Base-by-base conservation (phyloP, 2,888 invertebrate species). In the Heliothis peltigera region DNA sequence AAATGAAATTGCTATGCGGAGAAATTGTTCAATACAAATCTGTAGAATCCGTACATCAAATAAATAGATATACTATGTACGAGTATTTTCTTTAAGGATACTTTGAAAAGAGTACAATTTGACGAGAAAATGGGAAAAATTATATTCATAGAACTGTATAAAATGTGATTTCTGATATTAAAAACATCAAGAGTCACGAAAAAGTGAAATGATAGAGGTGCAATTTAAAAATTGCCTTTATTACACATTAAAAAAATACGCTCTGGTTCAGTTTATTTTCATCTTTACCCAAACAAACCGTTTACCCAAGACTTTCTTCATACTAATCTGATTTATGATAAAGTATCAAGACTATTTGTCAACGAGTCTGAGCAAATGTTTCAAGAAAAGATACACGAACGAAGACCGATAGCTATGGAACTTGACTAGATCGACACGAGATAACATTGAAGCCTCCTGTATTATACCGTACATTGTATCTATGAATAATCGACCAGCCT, bases 301-400 rank as follows among this genome's bases (percentile, higher is more conserved):
- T 54, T 46, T 32, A 59, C 48, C 52, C 22, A 48, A 43, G 15
- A 49, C 22, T 56, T 60, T 63, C 47, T 44, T 46, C 80, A 76
- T 68, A 59, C 32, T 47, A 53, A 25, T 2, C 77, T 85, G 86
- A 89, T 87, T 84, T 86, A 89, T 85, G 84, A 78, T 60, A 56
- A 55, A 64, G 62, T 52, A 74, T 73, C 68, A 35, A 66, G 77
- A 79, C 84, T 82, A 88, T 89, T 88, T 87, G 86, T 89, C 89
- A 87, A 83, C 82, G 77, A 61, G 77, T 21, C 35, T 25, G 63
- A 73, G 70, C 80, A 77, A 79, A 79, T 80, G 77, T 82, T 85
- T 85, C 77, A 74, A 82, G 79, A 81, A 56, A 39, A 56, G 76
- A 84, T 81, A 82, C 21, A 73, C 63, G 63, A 78, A 77, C 80